phyloP scores from a whole-genome alignment of 2,888 invertebrate species.

The Monopis laevigella region DNA sequence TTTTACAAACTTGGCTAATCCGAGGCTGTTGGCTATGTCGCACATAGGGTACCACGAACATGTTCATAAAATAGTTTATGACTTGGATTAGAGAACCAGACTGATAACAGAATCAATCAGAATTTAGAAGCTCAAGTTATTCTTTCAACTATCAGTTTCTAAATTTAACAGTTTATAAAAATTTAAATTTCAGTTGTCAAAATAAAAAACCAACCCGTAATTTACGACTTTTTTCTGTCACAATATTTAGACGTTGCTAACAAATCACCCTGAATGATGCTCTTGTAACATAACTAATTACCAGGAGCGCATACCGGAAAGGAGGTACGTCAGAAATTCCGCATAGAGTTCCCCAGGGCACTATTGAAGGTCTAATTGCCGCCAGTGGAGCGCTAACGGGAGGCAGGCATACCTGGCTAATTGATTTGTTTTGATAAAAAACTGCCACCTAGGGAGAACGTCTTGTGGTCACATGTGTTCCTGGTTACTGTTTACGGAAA shows the following conservation, averaged over 20 bases:
- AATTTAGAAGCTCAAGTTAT: too few species aligned
- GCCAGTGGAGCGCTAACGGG: slow-evolving; percentile 30
- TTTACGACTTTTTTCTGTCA: too few species aligned
- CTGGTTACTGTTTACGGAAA: slow-evolving; percentile 15
- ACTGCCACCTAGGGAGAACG: neutral
- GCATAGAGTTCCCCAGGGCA: slow-evolving; percentile 40
- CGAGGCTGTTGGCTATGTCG: too few species aligned
- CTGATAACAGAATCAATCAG: too few species aligned
- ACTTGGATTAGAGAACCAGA: too few species aligned
- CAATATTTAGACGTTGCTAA: slow-evolving; percentile 20
- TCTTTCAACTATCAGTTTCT: too few species aligned
- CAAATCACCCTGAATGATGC: slow-evolving; percentile 25
- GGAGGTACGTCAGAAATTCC: slow-evolving; percentile 32
- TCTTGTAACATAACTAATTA: slow-evolving; percentile 30
- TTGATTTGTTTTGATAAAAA: slow-evolving; percentile 12
- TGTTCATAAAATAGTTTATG: too few species aligned
- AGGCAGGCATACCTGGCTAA: slow-evolving; percentile 5
- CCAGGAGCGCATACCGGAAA: slow-evolving; percentile 40
- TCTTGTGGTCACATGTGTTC: slow-evolving; percentile 12
- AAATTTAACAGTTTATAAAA: too few species aligned
- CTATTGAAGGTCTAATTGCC: slow-evolving; percentile 33
- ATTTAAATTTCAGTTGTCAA: too few species aligned
- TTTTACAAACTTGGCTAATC: too few species aligned
- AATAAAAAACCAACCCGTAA: too few species aligned
- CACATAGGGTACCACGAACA: too few species aligned